Base-by-base conservation (phyloP, 2,797 vertebrate genomes). In the Catamblyrhynchus diadema region DNA sequence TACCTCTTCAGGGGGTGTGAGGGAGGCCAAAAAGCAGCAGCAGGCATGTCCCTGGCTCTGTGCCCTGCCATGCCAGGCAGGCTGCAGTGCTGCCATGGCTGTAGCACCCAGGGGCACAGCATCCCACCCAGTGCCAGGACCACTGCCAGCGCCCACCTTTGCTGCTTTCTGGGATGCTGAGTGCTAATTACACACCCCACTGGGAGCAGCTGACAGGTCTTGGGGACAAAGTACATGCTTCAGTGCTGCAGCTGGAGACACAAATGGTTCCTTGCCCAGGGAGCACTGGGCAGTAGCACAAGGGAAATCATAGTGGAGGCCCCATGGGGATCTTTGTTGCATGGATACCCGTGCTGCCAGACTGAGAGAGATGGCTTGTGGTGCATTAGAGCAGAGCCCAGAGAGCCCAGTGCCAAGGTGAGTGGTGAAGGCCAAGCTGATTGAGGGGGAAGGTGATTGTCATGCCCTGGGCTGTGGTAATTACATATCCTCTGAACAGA, bases 21-120 rank as follows among this genome's bases (percentile, higher is more conserved):
- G 7, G 6, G 48, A 81, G 25, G 48, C 24, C 39, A 59, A 24
- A 70, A 54, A 28, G 47, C 60, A 50, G 64, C 3, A 3, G 32
- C 39, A 5, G 3, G 13, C 10, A 5, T 2, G 13, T 5, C 21
- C 33, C 37, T 33, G 54, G 59, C 39, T 33, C 65, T 12, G 44
- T 61, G 74, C 35, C 47, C 20, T 48, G 23, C 54, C 0, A 0
- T 1, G 2, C 50, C 1, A 0, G 44, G 45, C 16, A 42, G 60
- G 22, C 73, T 53, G 57, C 6, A 3, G 39, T 2, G 4, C 62
- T 59, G n/a, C 61, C 45, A 4, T 2, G 47, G 45, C 39, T 42
- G 65, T 12, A n/a, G 47, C 50, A 21, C 11, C 13, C 35, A 10
- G 35, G 30, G 41, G 8, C 33, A 41, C 23, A 71, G 50, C 33